Evolutionary conservation across 2,888 invertebrate species (phyloP), one percentile per base, ranked within the genome.

Genomic region (Lagria hirta): DNA sequence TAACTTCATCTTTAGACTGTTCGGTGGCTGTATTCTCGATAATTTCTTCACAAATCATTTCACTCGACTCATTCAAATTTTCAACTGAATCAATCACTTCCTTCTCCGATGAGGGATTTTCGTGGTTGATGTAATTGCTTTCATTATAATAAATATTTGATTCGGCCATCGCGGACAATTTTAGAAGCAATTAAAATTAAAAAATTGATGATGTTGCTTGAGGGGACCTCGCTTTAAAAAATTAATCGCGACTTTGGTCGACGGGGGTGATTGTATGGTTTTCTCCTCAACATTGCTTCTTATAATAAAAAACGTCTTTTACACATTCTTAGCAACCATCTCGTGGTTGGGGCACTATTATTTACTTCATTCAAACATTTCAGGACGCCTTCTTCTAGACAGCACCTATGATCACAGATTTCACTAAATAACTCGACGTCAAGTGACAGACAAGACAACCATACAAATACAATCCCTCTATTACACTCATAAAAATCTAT

Each of bases 131-230:
- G 26, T 51, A 50, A 54, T 52, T 60, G 41, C 52, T 53, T 43
- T 62, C 62, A 41, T 52, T 53, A 40, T 58, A 49, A 52, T 60
- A 58, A 41, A 55, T 43, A 53, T 60, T 60, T 35, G 56, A 51
- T 51, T 58, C 63, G 26, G 62, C 61, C 63, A 63, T 63, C 47
- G 54, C 48, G 14, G 24, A 37, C 28, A 33, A 41, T 33, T 22
- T 33, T 32, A 26, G 26, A 17, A 23, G 23, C 38, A 38, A 38
- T 38, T 38, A 38, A 38, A 38, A 29, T 29, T 38, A 29, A 38
- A 38, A 38, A 38, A 38, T 38, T 38, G 38, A 38, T 38, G 38
- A 38, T 38, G 30, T 38, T 38, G 36, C 20, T 36, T 18, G 33
- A 26, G 33, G 33, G 12, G 12, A 2, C n/a, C n/a, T n/a, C 12